Conservation (phyloP, 1,140 invertebrate genomes). For the Drosophila novamexicana region DNA sequence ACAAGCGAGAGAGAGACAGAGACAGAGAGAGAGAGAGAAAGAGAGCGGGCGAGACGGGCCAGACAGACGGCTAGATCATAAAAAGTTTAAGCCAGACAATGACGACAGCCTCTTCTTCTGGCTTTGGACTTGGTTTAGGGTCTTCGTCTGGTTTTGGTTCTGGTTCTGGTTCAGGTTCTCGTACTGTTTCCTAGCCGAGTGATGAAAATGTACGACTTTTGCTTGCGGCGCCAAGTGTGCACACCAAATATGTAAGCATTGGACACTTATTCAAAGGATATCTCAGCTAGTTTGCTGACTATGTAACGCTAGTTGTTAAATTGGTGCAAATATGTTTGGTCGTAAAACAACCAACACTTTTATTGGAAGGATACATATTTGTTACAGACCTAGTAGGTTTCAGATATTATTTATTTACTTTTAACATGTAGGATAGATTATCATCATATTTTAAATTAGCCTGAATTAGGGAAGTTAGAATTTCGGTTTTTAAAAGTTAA, state of each 20-base stretch:
- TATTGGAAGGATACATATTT: no score
- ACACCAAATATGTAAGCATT: conserved; percentile 57
- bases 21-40: no score
- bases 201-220: conserved; percentile 82
- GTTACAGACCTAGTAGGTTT: no score
- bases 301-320: no score
- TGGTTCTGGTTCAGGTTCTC: conserved; percentile 18
- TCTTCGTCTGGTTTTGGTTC: conserved; percentile 10
- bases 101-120: conserved; percentile 41
- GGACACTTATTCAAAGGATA: conserved; percentile 22
- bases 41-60: not conserved
- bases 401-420: no score
- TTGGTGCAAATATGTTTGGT: no score
- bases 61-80: conserved; percentile 44
- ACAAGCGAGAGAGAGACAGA: not conserved
- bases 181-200: conserved; percentile 50
- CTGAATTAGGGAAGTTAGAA: no score
- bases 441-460: no score
- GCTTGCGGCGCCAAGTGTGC: conserved; percentile 68
- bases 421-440: no score
- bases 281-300: not conserved
- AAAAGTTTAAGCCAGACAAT: conserved; percentile 67
- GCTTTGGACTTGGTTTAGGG: conserved; percentile 20
- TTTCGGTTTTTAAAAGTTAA: no score
- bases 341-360: no score